These are phyloP conservation scores for Alcis repandata DNA, from an alignment of 2,888 invertebrate species.

Conservation along the genomic window DNA sequence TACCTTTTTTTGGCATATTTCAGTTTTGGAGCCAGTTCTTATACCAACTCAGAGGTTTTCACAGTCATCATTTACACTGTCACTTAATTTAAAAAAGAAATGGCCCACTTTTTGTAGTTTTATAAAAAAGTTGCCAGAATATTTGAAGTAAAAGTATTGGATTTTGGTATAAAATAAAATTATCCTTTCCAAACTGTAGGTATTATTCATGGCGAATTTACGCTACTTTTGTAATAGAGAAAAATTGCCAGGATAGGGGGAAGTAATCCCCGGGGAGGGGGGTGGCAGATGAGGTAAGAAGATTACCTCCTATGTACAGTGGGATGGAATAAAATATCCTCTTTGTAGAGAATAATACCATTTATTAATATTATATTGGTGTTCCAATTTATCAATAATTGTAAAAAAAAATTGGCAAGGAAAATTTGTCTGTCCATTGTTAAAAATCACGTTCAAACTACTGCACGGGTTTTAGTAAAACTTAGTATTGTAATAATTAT, in stretches of 20 bases:
- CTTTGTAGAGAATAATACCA: constrained; percentile 7
- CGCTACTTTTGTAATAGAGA: constrained; percentile 53
- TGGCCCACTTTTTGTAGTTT: too few relatives aligned
- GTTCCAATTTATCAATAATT: too few relatives aligned
- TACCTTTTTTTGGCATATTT: not conserved
- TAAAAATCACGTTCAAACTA: too few relatives aligned
- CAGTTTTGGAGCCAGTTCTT: too few relatives aligned
- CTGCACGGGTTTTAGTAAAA: too few relatives aligned
- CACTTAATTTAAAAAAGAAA: too few relatives aligned
- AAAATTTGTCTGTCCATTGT: too few relatives aligned
- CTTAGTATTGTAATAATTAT: too few relatives aligned
- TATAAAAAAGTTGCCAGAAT: too few relatives aligned
- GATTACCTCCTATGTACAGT: constrained; percentile 82
- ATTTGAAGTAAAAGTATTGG: not conserved
- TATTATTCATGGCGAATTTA: constrained; percentile 42
- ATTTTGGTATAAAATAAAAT: not conserved
- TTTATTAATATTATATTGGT: not conserved
- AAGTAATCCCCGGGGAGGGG: constrained; percentile 64
- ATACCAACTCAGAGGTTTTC: too few relatives aligned
- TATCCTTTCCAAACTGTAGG: not conserved
- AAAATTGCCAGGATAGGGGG: constrained; percentile 58
- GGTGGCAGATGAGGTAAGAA: constrained; percentile 77
- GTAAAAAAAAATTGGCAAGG: too few relatives aligned
- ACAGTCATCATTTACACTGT: too few relatives aligned
- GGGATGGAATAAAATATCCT: constrained; percentile 49